phyloP scores from a whole-genome alignment of 2,888 invertebrate species.

The Auanema freiburgensis region DNA sequence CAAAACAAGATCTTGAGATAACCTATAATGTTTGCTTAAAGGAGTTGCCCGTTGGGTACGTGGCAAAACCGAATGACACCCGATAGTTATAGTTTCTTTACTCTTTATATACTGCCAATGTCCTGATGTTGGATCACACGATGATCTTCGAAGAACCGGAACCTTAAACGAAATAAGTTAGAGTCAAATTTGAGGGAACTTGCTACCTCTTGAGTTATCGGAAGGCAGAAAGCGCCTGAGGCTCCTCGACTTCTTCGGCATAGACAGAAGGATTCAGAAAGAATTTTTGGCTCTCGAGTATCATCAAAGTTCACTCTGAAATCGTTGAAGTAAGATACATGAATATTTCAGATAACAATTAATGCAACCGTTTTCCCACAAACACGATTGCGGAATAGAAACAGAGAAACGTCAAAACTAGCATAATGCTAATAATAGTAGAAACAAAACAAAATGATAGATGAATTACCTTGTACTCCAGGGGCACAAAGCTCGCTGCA shows the following conservation, averaged over 20 bases:
- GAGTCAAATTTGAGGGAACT: not conserved
- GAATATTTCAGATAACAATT: too few relatives aligned
- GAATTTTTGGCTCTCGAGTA: conserved; percentile 56
- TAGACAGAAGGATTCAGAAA: conserved; percentile 56
- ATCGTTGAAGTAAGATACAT: too few relatives aligned
- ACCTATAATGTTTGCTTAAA: conserved; percentile 17
- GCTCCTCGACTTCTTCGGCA: conserved; percentile 56
- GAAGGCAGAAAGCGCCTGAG: conserved; percentile 48
- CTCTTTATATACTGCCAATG: conserved; percentile 35
- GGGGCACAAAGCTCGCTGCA: conserved; percentile 57
- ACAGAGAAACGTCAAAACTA: conserved; percentile 68
- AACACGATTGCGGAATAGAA: not conserved
- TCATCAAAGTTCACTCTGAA: conserved; percentile 56
- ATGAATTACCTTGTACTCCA: conserved; percentile 46
- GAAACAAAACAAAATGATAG: not conserved
- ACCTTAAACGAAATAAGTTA: conserved; percentile 21
- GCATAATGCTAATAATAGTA: too few relatives aligned
- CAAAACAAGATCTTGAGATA: conserved; percentile 1
- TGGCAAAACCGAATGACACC: conserved; percentile 58
- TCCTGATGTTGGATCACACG: conserved; percentile 45
- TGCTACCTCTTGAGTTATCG: conserved; percentile 49
- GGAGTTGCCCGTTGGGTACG: conserved; percentile 42
- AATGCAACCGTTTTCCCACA: too few relatives aligned
- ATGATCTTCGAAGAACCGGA: conserved; percentile 46
- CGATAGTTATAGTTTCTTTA: conserved; percentile 47